Base-by-base conservation (phyloP, 37 sponge, comb jelly and placozoan genomes). In the Haliclona indistincta region DNA sequence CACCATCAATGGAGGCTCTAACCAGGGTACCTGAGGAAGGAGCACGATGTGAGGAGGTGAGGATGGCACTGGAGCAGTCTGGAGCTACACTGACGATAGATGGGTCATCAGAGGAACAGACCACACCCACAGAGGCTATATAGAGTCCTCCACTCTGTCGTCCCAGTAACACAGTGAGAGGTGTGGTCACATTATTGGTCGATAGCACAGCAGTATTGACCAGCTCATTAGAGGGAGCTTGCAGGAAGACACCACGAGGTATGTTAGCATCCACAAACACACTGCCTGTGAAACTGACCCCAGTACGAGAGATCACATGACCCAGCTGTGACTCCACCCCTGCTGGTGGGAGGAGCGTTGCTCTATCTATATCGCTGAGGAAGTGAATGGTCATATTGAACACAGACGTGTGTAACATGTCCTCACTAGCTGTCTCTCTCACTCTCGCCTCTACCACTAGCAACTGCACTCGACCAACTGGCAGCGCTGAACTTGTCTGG, bases 151-250 rank as follows among this genome's bases (percentile, higher is more conserved):
- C 75, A 54, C 54, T 34, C 13, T 11, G 62, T 20, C 10, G 29
- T 15, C 62, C 81, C 22, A 26, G 28, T 34, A 80, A 54, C 34
- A 79, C 56, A 4, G 68, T 86, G 0, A 86, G 1, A 1, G 87
- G 70, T 15, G 28, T 32, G 20, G 38, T 17, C 10, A 86, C 69
- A 1, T 38, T 35, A 4, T 38, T 43, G 25, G 76, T 77, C 68
- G 63, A 75, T 20, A 89, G 75, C 7, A 68, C 28, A 13, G 90
- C 91, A 13, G 91, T 91, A 66, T 91, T 91, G 54, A 91, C 52
- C 0, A 87, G 32, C 23, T 87, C 82, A 30, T 76, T 35, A 17
- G 49, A 54, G 22, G 62, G 32, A 6, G 84, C 42, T 51, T 76
- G 68, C 13, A 76, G 63, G 8, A 87, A 55, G 10, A 87, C 25